Conservation (phyloP, 2,888 invertebrate species). For the Scaptomyza polygonia region DNA sequence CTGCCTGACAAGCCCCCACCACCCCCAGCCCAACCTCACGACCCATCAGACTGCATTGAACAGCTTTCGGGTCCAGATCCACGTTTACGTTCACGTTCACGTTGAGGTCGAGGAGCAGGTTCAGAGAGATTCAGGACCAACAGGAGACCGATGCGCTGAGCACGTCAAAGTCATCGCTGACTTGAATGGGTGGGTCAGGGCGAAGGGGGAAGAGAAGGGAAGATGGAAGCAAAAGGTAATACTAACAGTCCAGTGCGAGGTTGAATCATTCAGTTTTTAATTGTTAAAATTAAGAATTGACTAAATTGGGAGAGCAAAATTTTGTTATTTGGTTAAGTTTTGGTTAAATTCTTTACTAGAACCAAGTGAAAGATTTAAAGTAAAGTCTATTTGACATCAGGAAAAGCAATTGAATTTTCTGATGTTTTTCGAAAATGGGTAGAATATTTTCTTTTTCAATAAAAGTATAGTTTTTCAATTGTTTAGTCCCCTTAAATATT, state of each 20-base stretch:
- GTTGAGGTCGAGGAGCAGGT: not conserved
- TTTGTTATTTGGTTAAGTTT: too few species aligned
- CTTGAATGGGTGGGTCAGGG: slow-evolving; percentile 10
- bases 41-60: not conserved
- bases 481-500: too few species aligned
- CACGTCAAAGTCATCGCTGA: slow-evolving; percentile 60
- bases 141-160: slow-evolving; percentile 41
- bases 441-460: too few species aligned
- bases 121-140: slow-evolving; percentile 15
- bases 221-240: not conserved
- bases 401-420: too few species aligned
- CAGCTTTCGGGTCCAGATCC: slow-evolving; percentile 10
- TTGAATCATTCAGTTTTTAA: not conserved
- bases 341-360: too few species aligned
- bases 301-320: too few species aligned
- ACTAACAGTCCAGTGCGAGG: slow-evolving; percentile 25
- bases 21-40: not conserved
- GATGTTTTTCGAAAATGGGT: too few species aligned
- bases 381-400: too few species aligned
- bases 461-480: too few species aligned
- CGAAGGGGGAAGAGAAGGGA: not conserved
- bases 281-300: not conserved
- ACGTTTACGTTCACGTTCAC: slow-evolving; percentile 8
- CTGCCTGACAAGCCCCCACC: not conserved
- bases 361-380: too few species aligned